Percentiles rank a stretch among this genome's conserved stretches.
These are phyloP conservation scores for Torymus aiolomorphi DNA, from an alignment of 2,888 invertebrate genomes.

Conservation along the genomic window DNA sequence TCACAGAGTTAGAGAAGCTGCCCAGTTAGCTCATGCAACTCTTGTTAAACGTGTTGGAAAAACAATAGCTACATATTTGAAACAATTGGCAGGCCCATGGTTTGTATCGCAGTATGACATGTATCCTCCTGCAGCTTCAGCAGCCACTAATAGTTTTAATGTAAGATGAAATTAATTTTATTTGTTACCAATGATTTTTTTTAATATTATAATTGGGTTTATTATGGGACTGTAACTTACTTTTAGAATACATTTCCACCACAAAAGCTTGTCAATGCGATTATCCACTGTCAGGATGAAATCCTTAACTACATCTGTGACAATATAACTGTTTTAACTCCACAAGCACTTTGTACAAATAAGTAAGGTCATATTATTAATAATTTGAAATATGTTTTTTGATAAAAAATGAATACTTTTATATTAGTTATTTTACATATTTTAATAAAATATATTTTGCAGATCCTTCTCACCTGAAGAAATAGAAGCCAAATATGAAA, in stretches of 20 bases:
- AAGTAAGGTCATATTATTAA: constrained; percentile 71
- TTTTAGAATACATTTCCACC: constrained; percentile 86
- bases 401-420: no score
- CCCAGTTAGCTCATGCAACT: constrained; percentile 84
- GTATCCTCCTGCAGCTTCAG: constrained; percentile 88
- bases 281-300: constrained; percentile 89
- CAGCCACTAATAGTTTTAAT: constrained; percentile 82
- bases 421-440: constrained; percentile 14
- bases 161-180: constrained; percentile 66
- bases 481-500: constrained; percentile 82
- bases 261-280: constrained; percentile 86
- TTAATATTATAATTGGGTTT: not conserved
- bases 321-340: constrained; percentile 81
- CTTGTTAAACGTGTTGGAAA: constrained; percentile 84
- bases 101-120: constrained; percentile 90
- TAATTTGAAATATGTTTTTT: not conserved
- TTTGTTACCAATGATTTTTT: not conserved
- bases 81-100: constrained; percentile 89
- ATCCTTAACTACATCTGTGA: constrained; percentile 85
- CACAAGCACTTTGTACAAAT: constrained; percentile 77
- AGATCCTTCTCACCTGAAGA: constrained; percentile 81
- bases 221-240: constrained; percentile 15
- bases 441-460: constrained; percentile 53
- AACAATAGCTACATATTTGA: constrained; percentile 87
- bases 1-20: constrained; percentile 88